Conservation (phyloP, 2,888 invertebrate species). For the Alcis repandata region DNA sequence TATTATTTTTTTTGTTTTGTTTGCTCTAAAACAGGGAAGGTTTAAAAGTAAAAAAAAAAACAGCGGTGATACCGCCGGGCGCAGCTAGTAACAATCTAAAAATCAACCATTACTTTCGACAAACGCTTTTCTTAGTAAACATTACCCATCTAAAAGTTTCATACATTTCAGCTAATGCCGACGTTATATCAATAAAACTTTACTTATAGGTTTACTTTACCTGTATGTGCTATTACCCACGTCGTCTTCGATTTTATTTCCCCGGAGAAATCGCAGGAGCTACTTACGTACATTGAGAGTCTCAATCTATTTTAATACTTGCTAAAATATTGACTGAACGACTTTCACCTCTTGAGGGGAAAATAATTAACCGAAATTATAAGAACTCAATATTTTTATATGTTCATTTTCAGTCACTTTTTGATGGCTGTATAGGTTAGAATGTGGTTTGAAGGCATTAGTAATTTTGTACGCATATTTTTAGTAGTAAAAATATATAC, state of each 20-base stretch:
- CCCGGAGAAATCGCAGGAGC: conserved; percentile 36
- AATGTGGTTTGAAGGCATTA: too few relatives aligned
- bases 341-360: neutral
- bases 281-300: conserved; percentile 2
- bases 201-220: neutral
- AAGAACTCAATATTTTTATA: too few relatives aligned
- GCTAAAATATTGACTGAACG: conserved; percentile 32
- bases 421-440: too few relatives aligned
- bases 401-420: too few relatives aligned
- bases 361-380: neutral
- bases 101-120: neutral
- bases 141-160: too few relatives aligned
- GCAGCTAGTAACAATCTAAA: neutral
- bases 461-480: too few relatives aligned
- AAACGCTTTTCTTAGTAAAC: neutral
- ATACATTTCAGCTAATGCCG: neutral
- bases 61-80: too few relatives aligned
- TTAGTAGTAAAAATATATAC: too few relatives aligned
- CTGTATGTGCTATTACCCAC: neutral
- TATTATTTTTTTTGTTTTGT: too few relatives aligned
- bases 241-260: conserved; percentile 21
- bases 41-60: too few relatives aligned
- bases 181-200: neutral
- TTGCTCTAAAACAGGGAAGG: too few relatives aligned
- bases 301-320: conserved; percentile 33